Evolutionary conservation across 2,797 vertebrate genomes (phyloP).

Genomic region (Enteromius paludinosus): DNA sequence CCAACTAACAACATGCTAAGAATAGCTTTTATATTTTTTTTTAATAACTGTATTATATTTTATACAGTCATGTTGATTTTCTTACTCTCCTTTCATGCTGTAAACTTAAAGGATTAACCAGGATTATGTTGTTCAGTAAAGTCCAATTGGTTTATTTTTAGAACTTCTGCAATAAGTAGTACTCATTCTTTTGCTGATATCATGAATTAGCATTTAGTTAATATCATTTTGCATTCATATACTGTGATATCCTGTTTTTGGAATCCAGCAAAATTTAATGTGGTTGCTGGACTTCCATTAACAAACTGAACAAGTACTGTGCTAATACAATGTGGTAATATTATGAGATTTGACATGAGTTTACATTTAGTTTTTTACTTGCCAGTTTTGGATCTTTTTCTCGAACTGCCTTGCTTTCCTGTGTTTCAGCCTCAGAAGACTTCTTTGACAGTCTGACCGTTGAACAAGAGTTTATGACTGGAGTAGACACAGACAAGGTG

Average conservation of each 20-base stretch:
- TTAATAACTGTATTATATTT: too few species aligned
- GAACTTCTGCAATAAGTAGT: background rate
- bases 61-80: background rate
- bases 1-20: background rate
- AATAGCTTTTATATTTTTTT: background rate
- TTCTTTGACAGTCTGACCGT: slow-evolving; percentile 98
- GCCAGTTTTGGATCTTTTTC: background rate
- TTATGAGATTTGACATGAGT: background rate
- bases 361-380: background rate
- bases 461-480: slow-evolving; percentile 99
- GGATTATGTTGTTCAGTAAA: background rate
- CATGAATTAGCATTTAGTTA: background rate
- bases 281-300: too few species aligned
- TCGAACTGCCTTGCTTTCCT: background rate
- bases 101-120: background rate
- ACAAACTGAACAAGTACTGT: too few species aligned
- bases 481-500: slow-evolving; percentile 98
- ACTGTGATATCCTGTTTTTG: background rate
- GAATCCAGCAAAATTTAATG: too few species aligned
- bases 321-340: too few species aligned
- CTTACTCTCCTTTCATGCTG: background rate
- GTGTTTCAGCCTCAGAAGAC: slow-evolving; percentile 89
- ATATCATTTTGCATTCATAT: background rate
- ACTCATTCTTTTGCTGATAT: background rate
- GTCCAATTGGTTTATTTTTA: background rate